These are phyloP conservation scores for Sminthurinus aureus DNA, from an alignment of 2,888 invertebrate species.

Conservation along the genomic window DNA sequence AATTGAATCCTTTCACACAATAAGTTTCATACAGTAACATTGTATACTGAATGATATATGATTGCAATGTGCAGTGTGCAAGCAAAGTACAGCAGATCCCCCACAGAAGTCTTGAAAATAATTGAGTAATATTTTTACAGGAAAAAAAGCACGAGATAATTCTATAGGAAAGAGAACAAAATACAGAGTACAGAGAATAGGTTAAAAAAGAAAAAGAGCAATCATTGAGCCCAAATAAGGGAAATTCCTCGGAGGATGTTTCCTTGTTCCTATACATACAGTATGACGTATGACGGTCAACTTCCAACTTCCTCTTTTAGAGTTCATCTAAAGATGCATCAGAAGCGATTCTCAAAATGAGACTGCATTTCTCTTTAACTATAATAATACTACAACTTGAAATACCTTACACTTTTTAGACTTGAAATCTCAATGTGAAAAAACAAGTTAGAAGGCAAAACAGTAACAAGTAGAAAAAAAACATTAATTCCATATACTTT, in stretches of 20 bases:
- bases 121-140: constrained; percentile 16
- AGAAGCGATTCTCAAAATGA: constrained; percentile 44
- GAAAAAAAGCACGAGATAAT: constrained; percentile 5
- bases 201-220: constrained; percentile 26
- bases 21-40: neutral
- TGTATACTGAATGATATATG: neutral
- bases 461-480: no score
- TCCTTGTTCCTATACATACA: neutral
- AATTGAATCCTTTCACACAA: neutral
- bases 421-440: neutral
- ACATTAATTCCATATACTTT: no score
- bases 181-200: constrained; percentile 1
- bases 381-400: neutral
- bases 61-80: no score
- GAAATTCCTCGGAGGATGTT: constrained; percentile 36
- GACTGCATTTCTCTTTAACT: constrained; percentile 34
- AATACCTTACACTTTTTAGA: constrained; percentile 14
- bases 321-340: constrained; percentile 37
- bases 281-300: constrained; percentile 4
- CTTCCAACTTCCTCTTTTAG: constrained; percentile 29
- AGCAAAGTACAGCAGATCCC: neutral
- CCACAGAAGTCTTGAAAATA: constrained; percentile 22
- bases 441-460: no score
- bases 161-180: neutral
- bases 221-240: constrained; percentile 44